phyloP scores from a whole-genome alignment of 23 tunicate species.

The Oikopleura albicans region DNA sequence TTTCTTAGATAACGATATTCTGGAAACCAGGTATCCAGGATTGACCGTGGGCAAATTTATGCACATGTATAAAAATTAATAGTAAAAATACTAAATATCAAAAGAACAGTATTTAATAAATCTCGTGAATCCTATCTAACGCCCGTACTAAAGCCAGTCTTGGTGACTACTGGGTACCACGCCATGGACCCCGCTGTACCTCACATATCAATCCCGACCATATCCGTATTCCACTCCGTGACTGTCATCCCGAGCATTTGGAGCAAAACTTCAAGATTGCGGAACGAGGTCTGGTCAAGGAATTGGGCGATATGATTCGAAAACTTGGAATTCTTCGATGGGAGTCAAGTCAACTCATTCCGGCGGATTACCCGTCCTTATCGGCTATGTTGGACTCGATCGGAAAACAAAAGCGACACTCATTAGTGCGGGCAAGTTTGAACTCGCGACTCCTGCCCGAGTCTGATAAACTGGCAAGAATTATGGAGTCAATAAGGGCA shows the following conservation, averaged over 20 bases:
- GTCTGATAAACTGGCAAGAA: not conserved
- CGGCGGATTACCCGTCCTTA: not conserved
- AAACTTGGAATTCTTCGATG: not conserved
- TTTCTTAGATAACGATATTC: no score
- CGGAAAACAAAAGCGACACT: not conserved
- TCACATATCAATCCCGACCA: not conserved
- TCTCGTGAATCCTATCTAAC: no score
- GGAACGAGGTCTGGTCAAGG: not conserved
- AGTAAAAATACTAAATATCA: no score
- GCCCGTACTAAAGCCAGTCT: not conserved
- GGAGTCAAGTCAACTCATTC: not conserved
- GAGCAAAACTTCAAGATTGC: not conserved
- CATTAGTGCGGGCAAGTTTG: not conserved
- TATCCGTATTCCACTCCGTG: not conserved
- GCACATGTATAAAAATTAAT: no score
- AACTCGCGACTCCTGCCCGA: not conserved
- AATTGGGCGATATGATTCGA: not conserved
- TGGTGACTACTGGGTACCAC: not conserved
- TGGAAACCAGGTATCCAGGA: no score
- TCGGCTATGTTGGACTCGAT: not conserved
- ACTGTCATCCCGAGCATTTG: not conserved
- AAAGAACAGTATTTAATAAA: no score
- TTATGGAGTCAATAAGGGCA: not conserved
- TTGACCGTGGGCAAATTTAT: no score
- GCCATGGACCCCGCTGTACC: not conserved